phyloP scores from a whole-genome alignment of 2,797 vertebrate genomes.

The Numenius phaeopus region DNA sequence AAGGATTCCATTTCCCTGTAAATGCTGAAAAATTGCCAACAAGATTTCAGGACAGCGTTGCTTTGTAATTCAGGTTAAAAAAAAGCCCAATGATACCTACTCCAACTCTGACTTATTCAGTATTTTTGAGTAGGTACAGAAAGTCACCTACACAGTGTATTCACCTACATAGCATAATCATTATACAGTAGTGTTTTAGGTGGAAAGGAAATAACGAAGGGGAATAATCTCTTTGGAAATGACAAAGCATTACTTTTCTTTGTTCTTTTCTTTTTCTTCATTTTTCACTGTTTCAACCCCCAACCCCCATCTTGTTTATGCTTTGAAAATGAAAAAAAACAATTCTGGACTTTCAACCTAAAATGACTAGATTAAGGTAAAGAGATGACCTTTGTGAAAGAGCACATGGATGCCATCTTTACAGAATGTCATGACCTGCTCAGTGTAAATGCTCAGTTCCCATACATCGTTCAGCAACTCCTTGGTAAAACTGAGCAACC shows the following conservation, averaged over 20 bases:
- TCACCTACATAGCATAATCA: neutral
- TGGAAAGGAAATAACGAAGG: neutral
- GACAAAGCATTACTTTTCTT: neutral
- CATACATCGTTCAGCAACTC: rapidly evolving
- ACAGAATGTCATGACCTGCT: rapidly evolving
- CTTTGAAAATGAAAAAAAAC: neutral
- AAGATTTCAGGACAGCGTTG: neutral
- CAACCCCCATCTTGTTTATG: rapidly evolving
- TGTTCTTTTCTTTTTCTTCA: neutral
- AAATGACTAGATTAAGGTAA: neutral
- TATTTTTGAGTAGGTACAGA: neutral
- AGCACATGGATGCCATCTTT: neutral
- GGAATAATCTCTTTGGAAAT: neutral
- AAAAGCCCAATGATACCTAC: neutral
- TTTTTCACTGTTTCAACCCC: neutral
- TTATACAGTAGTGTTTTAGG: neutral
- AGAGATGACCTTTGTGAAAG: neutral
- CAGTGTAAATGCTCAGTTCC: neutral
- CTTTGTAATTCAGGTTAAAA: neutral
- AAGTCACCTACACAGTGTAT: neutral
- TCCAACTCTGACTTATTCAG: neutral
- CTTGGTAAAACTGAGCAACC: neutral
- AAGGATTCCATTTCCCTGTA: neutral
- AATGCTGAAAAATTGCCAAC: neutral
- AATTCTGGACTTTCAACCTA: neutral